Base-by-base conservation (phyloP, 2,888 invertebrate genomes). In the Coleophora flavipennella region DNA sequence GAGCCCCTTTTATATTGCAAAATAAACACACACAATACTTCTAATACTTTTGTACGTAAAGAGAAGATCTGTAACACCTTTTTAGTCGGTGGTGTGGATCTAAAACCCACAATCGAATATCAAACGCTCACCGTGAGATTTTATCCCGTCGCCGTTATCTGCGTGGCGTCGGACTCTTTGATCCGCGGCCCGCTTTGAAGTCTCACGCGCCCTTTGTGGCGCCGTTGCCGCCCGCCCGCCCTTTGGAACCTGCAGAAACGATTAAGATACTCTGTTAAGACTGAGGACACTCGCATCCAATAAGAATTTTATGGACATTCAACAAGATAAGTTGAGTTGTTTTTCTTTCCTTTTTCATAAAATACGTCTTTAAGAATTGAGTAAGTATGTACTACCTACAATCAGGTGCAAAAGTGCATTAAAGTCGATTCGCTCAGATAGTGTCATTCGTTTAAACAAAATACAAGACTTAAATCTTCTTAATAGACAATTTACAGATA, bases 81-180 rank as follows among this genome's bases (percentile, higher is more conserved):
- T 67, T 61, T 53, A 60, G 51, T 43, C 45, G 42, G 48, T 52
- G 53, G 55, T 42, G 53, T 42, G n/a, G 63, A 71, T 68, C 64
- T 69, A 55, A 60, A 68, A 61, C 68, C 66, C 62, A 71, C 74
- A 78, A 75, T 78, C 76, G 63, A 67, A 73, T 75, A 75, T 69
- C 65, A 75, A 72, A 68, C 68, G 68, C 59, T 69, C 54, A 60
- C 57, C 59, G 65, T 63, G 51, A 57, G 55, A 55, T 63, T 74
- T 73, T 64, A 72, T 70, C 71, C 67, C 58, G 53, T 50, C 62
- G 58, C 60, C 48, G 69, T 62, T 71, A 71, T 72, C 74, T 64
- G 55, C 50, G 59, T 6, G 20, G 20, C 20, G 59, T n/a, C 63
- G 60, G 56, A 55, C 56, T 53, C 70, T 73, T 74, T 71, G 73